Base-by-base conservation (phyloP, 2,797 vertebrate genomes). In the Cygnus olor region DNA sequence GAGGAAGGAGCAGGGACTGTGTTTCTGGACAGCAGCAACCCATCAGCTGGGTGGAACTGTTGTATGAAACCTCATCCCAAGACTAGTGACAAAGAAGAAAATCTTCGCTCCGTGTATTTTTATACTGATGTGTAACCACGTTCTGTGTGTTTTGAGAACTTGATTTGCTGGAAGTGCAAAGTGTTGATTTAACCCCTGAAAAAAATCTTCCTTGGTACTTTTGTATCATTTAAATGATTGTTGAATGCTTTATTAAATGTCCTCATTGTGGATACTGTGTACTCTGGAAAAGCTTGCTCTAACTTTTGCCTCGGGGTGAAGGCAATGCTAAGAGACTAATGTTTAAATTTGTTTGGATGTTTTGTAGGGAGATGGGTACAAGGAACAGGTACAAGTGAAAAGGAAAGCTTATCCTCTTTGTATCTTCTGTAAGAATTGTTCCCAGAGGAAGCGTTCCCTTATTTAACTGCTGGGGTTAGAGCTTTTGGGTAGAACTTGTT, bases 291-390 rank as follows among this genome's bases (percentile, higher is more conserved):
- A 90, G 66, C 83, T 70, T 84, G 73, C 54, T 85, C n/a, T 76
- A 22, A 45, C 57, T 91, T 91, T 92, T 80, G 57, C 90, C 77
- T 84, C 21, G 25, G 82, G 51, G 20, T 64, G 71, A 85, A 73
- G 42, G 56, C 34, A 79, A 7, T 79, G 34, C 47, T 71, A 80
- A 45, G 25, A 58, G 83, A 77, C 73, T 27, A 51, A 27, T 63
- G 44, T 86, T 90, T 90, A 40, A 42, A 70, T 66, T 71, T 84
- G 47, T 78, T 94, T 93, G 42, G 68, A 79, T 93, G 61, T 79
- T 89, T 65, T 83, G n/a, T 61, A 54, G 61, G 24, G 47, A 94
- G 36, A 54, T 53, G 13, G 32, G 44, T 66, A 66, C 51, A 53
- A 53, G 38, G 36, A 66, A 21, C 24, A 87, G 24, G 22, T 89